A percentile compares a stretch with the other conserved stretches of the same genome.
Conservation (phyloP, 2,797 vertebrate genomes). For the Sebastes ruberrimus region DNA sequence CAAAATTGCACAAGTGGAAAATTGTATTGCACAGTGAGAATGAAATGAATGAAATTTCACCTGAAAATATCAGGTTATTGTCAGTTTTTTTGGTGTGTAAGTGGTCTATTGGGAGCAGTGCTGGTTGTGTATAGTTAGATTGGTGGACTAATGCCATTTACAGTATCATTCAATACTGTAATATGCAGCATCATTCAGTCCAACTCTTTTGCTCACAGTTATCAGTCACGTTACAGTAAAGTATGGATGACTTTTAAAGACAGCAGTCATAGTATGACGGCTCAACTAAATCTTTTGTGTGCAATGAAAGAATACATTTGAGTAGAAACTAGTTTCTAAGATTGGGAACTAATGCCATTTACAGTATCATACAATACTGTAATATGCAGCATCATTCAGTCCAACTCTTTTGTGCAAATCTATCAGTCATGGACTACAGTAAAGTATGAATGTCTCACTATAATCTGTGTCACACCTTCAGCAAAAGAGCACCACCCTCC, state of each 20-base stretch:
- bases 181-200: too few relatives aligned
- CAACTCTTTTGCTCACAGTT: too few relatives aligned
- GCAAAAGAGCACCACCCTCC: constrained; percentile 56
- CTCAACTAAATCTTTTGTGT: neutral
- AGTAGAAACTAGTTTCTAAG: neutral
- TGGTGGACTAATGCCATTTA: too few relatives aligned
- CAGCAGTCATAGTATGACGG: neutral
- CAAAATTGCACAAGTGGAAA: too few relatives aligned
- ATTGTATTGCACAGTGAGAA: too few relatives aligned
- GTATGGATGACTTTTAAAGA: neutral
- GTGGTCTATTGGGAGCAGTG: too few relatives aligned
- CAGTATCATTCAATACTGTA: too few relatives aligned
- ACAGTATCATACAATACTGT: neutral
- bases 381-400: neutral
- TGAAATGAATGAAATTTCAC: too few relatives aligned
- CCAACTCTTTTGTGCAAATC: neutral
- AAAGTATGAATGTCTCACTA: constrained; percentile 21
- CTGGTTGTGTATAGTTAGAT: too few relatives aligned
- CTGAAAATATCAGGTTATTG: too few relatives aligned
- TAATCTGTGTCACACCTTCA: constrained; percentile 45
- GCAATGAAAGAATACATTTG: neutral
- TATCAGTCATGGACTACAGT: constrained; percentile 5
- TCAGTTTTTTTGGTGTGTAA: too few relatives aligned
- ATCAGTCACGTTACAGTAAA: neutral
- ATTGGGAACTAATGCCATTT: neutral